Conservation (phyloP, 53 echinoderm and acorn worm genomes). For the Echinarachnius parma region DNA sequence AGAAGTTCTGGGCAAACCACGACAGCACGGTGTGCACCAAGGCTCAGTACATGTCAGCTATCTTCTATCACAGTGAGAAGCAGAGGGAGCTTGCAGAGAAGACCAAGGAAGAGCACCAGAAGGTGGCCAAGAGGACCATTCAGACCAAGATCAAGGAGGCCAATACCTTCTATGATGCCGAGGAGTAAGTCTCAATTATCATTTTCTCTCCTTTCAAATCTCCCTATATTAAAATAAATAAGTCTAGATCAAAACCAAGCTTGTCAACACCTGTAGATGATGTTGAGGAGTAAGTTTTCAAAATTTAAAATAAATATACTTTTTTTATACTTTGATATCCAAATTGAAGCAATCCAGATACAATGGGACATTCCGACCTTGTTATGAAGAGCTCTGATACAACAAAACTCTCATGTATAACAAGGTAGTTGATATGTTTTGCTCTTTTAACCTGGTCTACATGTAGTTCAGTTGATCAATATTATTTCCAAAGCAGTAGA, state of each 20-base stretch:
- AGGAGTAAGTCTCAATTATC: slow-evolving; percentile 75
- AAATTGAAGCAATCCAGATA: no score
- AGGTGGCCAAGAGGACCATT: slow-evolving; percentile 59
- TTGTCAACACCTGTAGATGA: neutral
- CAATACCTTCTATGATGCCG: slow-evolving; percentile 91
- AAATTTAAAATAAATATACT: no score
- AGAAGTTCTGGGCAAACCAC: slow-evolving; percentile 95
- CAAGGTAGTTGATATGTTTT: no score
- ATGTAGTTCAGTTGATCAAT: no score
- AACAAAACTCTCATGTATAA: no score
- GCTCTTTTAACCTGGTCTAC: no score
- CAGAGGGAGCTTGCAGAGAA: slow-evolving; percentile 78
- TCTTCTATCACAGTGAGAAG: slow-evolving; percentile 83
- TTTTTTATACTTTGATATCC: no score
- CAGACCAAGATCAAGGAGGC: slow-evolving; percentile 80
- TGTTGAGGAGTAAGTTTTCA: no score
- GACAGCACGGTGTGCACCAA: slow-evolving; percentile 79
- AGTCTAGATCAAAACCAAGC: neutral
- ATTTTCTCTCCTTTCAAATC: neutral
- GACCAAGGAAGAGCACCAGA: slow-evolving; percentile 87
- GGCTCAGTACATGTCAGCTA: slow-evolving; percentile 95
- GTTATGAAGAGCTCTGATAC: no score
- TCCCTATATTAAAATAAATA: neutral
- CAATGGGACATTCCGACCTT: no score
- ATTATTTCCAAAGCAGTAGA: no score